These are phyloP conservation scores for Chrysemys picta DNA, from an alignment of 2,113 vertebrate genomes.

Conservation along the genomic window DNA sequence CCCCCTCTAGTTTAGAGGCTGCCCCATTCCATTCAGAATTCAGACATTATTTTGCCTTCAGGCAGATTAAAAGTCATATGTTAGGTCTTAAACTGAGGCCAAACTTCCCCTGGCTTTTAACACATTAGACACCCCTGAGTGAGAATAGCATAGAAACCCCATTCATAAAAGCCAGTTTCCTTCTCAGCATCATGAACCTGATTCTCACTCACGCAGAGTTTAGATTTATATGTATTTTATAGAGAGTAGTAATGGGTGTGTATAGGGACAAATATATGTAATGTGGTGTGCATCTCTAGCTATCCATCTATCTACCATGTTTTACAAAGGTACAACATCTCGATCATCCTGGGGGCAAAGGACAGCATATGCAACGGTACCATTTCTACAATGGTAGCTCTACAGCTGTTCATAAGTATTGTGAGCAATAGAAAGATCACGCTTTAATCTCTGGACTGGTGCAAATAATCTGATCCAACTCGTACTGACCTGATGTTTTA, in stretches of 20 bases:
- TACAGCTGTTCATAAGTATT: background rate
- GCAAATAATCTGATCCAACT: background rate
- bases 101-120: rapidly evolving
- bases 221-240: rapidly evolving
- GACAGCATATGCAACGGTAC: background rate
- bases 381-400: background rate
- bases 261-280: background rate
- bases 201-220: background rate
- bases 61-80: background rate
- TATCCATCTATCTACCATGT: background rate
- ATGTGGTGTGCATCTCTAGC: background rate
- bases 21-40: background rate
- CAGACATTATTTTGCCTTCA: background rate
- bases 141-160: background rate
- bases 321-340: background rate
- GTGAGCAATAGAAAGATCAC: background rate
- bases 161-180: rapidly evolving
- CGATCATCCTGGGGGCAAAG: background rate
- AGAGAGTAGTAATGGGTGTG: background rate
- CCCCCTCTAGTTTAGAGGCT: background rate
- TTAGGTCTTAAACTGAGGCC: rapidly evolving
- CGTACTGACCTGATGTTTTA: background rate
- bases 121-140: rapidly evolving
- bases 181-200: rapidly evolving
- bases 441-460: background rate